Evolutionary conservation across 2,797 vertebrate genomes (phyloP).

Genomic region (Gastrophryne carolinensis): DNA sequence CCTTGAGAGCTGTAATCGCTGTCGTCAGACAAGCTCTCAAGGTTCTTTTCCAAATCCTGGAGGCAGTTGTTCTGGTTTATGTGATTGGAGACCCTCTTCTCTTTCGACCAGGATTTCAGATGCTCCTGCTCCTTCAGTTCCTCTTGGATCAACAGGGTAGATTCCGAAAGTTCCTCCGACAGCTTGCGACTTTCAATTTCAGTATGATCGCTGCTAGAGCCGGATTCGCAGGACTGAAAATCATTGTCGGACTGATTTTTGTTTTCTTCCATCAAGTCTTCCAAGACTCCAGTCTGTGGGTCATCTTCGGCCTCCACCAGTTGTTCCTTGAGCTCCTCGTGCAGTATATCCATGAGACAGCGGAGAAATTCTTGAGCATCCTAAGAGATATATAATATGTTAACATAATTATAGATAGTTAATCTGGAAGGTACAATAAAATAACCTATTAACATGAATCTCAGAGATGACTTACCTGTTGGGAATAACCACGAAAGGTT

Average conservation of each 20-base stretch:
- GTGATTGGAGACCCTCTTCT: conserved; percentile 85
- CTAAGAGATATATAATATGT: conserved; percentile 61
- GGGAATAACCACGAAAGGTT: conserved; percentile 94
- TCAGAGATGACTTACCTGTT: conserved; percentile 78
- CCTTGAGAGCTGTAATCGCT: conserved; percentile 83
- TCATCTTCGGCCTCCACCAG: conserved; percentile 79
- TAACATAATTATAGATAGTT: too few relatives aligned
- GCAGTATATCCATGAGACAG: conserved; percentile 97
- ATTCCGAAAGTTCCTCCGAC: conserved; percentile 80
- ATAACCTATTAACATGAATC: neutral
- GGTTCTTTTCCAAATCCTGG: conserved; percentile 86
- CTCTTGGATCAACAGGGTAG: conserved; percentile 88
- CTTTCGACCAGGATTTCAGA: conserved; percentile 88
- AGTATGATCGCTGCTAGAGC: conserved; percentile 82
- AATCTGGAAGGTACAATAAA: neutral
- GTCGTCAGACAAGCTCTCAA: conserved; percentile 74
- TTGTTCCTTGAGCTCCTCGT: conserved; percentile 92
- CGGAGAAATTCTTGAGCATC: conserved; percentile 98
- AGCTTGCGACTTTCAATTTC: conserved; percentile 75
- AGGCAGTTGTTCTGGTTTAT: conserved; percentile 75
- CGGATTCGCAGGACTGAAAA: conserved; percentile 92
- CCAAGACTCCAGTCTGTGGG: conserved; percentile 63
- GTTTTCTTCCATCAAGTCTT: conserved; percentile 80
- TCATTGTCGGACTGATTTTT: conserved; percentile 84
- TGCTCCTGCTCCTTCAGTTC: conserved; percentile 74